These are phyloP conservation scores for Habroteleia sp. DNA, from an alignment of 2,888 invertebrate genomes.

Conservation along the genomic window DNA sequence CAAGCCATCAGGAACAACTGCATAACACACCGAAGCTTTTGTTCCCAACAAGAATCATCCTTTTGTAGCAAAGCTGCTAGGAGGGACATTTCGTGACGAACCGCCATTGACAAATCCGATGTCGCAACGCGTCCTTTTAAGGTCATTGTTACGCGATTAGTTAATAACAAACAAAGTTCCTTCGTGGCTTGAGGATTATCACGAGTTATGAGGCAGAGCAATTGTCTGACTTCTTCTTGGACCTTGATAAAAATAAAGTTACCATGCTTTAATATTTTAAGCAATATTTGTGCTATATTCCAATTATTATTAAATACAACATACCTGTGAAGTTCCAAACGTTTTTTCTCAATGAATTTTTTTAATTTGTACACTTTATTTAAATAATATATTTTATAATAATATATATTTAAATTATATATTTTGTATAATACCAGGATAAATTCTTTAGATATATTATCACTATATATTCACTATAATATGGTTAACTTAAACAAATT, in stretches of 20 bases:
- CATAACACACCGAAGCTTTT: slow-evolving; percentile 93
- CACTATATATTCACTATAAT: no score
- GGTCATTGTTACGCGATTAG: slow-evolving; percentile 91
- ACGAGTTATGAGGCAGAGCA: slow-evolving; percentile 93
- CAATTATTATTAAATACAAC: no score
- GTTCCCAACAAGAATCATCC: slow-evolving; percentile 97
- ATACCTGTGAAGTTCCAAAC: no score
- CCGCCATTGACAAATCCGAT: slow-evolving; percentile 87
- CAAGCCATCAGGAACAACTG: slow-evolving; percentile 91
- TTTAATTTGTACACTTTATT: no score
- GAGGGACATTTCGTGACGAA: slow-evolving; percentile 82
- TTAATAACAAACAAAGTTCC: slow-evolving; percentile 90
- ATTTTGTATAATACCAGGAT: no score
- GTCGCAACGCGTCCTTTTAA: slow-evolving; percentile 89
- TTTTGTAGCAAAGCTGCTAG: slow-evolving; percentile 91
- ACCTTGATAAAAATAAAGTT: slow-evolving; percentile 82
- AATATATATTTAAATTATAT: no score
- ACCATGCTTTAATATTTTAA: no score
- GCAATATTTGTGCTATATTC: no score
- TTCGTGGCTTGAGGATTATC: slow-evolving; percentile 92
- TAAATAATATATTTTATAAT: no score
- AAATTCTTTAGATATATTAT: no score
- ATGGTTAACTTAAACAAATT: no score
- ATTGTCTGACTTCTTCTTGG: slow-evolving; percentile 93
- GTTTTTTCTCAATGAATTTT: no score